Evolutionary conservation across 2,888 invertebrate species (phyloP), one percentile per base, ranked within the genome.

Genomic region (Antheraea yamamai): DNA sequence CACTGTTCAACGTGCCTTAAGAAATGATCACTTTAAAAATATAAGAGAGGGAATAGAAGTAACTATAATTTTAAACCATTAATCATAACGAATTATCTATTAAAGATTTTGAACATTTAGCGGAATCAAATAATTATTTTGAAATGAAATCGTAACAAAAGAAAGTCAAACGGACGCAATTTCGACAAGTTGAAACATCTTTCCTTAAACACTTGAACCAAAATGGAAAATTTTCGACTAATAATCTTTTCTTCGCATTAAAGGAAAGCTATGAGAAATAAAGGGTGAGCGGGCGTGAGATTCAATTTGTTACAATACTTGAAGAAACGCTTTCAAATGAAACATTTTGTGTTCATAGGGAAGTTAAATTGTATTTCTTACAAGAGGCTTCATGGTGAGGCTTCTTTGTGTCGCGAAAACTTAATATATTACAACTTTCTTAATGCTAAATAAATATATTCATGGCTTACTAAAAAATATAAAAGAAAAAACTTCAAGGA

Each of bases 351-450:
- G 87, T 91, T 90, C 83, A 81, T 81, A 83, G 83, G 82, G 84
- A 92, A 92, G 91, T 92, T 92, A 92, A 91, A 93, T 92, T 92
- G 91, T 92, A 88, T 92, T 92, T 90, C 90, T 91, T 90, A 88
- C 87, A 86, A 86, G 86, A 86, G 85, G 82, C 83, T 81, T 80
- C 85, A 85, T 81, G 84, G 87, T 85, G 79, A 79, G 82, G 85
- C 86, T 89, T 87, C 90, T 89, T 91, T 89, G 85, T 88, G 81
- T 85, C 79, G 83, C 73, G 79, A 81, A 83, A 89, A 89, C 85
- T 88, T 87, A 85, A 84, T 82, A 84, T 87, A 88, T 88, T 70
- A 70, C 4, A 20, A 70, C 8, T 70, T 39, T 85, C 88, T 84
- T 85, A 87, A 87, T 88, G 83, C 83, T 80, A 82, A 84, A 85